Percentiles rank a stretch among this genome's conserved stretches.
These are phyloP conservation scores for Megaceryle maxima DNA, from an alignment of 2,113 vertebrate genomes.

Conservation along the genomic window DNA sequence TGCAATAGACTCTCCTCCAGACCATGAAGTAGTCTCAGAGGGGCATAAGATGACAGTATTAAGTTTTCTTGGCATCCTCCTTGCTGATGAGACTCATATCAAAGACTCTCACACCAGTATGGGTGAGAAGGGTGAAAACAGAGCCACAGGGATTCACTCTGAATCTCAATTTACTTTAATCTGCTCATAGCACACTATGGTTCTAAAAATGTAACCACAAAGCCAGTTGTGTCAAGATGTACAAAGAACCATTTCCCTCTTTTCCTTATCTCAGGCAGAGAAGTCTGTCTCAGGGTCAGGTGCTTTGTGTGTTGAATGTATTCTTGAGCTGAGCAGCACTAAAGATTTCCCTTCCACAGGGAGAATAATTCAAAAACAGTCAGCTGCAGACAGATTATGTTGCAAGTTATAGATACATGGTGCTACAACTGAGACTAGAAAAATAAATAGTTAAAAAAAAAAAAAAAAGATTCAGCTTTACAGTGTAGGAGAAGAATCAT, in stretches of 20 bases:
- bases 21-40: not conserved
- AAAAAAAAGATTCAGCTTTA: not conserved
- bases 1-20: not conserved
- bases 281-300: not conserved
- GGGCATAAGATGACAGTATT: not conserved
- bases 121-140: conserved; percentile 1
- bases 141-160: not conserved
- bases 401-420: not conserved
- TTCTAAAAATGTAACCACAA: conserved; percentile 5
- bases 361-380: not conserved
- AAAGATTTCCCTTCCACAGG: not conserved
- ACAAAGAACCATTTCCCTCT: not conserved
- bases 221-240: not conserved
- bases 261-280: not conserved
- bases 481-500: not conserved
- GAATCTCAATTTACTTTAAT: not conserved
- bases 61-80: not conserved
- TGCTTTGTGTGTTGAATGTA: not conserved
- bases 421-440: not conserved
- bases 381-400: not conserved
- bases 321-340: not conserved
- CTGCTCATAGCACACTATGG: not conserved
- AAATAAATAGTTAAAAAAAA: not conserved
- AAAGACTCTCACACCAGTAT: not conserved
- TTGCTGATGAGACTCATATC: not conserved